phyloP scores from a whole-genome alignment of 2,888 invertebrate species.

The Papilio protenor region DNA sequence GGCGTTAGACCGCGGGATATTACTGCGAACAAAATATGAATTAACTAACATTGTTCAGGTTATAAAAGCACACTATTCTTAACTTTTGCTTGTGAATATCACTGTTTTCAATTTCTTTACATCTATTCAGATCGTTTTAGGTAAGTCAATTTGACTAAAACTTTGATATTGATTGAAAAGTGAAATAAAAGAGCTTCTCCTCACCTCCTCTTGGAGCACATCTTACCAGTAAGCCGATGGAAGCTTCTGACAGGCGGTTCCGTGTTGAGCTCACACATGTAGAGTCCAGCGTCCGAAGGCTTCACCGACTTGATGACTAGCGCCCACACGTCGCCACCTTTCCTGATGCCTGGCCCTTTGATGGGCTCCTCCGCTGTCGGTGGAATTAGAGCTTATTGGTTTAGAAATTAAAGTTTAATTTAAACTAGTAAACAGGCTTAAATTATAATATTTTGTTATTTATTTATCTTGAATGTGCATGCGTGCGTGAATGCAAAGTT shows the following conservation, averaged over 20 bases:
- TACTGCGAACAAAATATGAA: conserved; percentile 71
- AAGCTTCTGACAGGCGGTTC: conserved; percentile 91
- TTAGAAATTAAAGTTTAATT: not conserved
- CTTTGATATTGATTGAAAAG: no score
- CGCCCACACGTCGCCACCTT: conserved; percentile 94
- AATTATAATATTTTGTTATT: no score
- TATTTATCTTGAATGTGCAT: no score
- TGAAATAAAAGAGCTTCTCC: no score
- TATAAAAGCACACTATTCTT: no score
- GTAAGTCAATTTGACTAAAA: no score
- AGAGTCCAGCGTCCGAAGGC: conserved; percentile 89
- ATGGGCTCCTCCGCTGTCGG: conserved; percentile 72
- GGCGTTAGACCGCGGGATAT: conserved; percentile 86
- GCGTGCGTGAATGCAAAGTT: not conserved
- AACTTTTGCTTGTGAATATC: no score
- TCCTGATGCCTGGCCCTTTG: conserved; percentile 76
- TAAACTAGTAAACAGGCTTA: not conserved
- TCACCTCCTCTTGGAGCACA: not conserved
- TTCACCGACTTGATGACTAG: conserved; percentile 89
- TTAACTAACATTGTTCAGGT: not conserved
- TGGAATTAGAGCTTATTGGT: not conserved
- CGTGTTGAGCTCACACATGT: conserved; percentile 93
- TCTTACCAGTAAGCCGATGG: conserved; percentile 89
- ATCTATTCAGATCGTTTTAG: no score
- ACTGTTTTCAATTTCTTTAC: no score